phyloP scores from a whole-genome alignment of 2,888 invertebrate genomes.

The Unio delphinus region DNA sequence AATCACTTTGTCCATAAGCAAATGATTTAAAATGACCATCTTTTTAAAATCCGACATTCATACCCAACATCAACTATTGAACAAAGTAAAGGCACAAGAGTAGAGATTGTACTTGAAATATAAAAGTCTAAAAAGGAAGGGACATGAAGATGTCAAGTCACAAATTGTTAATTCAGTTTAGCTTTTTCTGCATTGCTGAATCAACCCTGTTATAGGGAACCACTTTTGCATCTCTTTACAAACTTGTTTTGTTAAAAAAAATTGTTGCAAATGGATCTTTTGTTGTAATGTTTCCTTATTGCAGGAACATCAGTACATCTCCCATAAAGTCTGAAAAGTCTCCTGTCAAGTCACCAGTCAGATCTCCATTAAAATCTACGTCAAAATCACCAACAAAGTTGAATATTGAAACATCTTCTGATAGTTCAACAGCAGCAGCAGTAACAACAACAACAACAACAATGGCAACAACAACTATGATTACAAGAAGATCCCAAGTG shows the following conservation, averaged over 20 bases:
- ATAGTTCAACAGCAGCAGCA: constrained; percentile 10
- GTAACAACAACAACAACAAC: constrained; percentile 13
- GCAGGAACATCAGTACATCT: constrained; percentile 21
- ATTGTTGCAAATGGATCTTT: not conserved
- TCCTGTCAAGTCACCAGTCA: constrained; percentile 21
- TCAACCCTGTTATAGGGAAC: too few species aligned
- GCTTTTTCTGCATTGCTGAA: too few species aligned
- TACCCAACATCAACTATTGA: too few species aligned
- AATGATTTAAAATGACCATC: too few species aligned
- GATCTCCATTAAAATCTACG: constrained; percentile 25
- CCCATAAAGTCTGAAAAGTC: constrained; percentile 30
- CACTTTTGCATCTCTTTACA: too few species aligned
- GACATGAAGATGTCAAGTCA: too few species aligned
- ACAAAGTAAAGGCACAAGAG: too few species aligned
- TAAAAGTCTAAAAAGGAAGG: too few species aligned
- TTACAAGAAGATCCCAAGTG: constrained; percentile 36
- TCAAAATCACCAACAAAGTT: constrained; percentile 15
- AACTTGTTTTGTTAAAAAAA: not conserved
- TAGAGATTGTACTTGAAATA: too few species aligned
- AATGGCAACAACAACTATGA: constrained; percentile 31
- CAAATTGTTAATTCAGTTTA: too few species aligned
- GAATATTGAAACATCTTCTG: not conserved
- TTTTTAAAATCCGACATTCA: too few species aligned
- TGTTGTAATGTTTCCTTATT: not conserved
- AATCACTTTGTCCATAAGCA: too few species aligned